Conservation (phyloP, 2,113 vertebrate genomes). For the Nycticryphes semicollaris region DNA sequence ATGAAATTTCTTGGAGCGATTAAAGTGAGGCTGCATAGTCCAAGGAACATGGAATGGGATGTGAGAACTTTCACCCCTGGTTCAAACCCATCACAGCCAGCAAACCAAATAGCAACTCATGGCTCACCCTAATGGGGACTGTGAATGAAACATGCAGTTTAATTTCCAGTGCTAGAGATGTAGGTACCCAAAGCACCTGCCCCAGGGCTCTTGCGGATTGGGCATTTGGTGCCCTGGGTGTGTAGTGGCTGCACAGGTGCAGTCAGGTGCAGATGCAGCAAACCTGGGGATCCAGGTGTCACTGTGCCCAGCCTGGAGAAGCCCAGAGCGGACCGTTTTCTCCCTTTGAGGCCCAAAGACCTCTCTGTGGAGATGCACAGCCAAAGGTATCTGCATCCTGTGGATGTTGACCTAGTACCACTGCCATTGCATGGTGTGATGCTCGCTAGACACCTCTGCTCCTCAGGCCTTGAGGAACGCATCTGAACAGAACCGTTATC, state of each 20-base stretch:
- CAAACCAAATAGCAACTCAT: neutral
- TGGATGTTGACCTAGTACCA: neutral
- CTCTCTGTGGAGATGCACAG: neutral
- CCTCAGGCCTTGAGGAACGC: neutral
- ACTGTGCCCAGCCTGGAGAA: neutral
- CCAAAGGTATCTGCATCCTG: neutral
- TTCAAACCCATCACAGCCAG: neutral
- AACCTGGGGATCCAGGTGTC: neutral
- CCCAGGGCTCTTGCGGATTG: neutral
- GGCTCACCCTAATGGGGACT: neutral
- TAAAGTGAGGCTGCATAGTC: neutral
- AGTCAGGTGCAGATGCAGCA: neutral
- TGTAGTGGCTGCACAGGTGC: neutral
- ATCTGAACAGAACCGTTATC: neutral
- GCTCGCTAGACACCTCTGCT: neutral
- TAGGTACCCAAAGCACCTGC: neutral
- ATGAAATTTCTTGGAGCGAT: neutral
- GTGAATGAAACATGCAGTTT: neutral
- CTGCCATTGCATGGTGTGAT: neutral
- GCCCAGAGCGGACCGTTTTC: neutral
- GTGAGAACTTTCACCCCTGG: conserved; percentile 2
- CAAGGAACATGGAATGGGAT: neutral
- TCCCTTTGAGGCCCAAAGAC: neutral
- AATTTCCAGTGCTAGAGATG: neutral
- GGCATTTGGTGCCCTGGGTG: neutral